Evolutionary conservation across 2,797 vertebrate species (phyloP), one percentile per base, ranked within the genome.

Genomic region (Sylvilagus floridanus): DNA sequence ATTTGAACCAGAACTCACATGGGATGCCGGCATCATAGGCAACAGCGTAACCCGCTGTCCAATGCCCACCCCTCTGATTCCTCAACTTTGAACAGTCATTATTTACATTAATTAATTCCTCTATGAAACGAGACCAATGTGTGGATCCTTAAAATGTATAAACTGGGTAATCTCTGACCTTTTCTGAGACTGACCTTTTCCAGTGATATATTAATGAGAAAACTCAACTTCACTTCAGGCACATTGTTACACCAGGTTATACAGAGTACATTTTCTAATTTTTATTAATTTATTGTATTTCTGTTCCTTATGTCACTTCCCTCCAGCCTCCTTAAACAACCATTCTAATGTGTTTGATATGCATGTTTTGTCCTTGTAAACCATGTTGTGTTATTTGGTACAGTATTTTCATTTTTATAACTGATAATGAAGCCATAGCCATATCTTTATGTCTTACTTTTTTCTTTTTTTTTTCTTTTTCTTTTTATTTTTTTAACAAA

Each of bases 91-190:
- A 30, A 84, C 12, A 82, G 63, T 93, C 42, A 91, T 19, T 93
- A 8, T 87, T 85, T 86, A 90, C 24, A 13, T 63, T 81, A 35
- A 22, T 57, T 63, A 75, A 30, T 19, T 93, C 65, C 26, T 84
- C 12, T 73, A 4, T 83, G 62, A 37, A 87, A 65, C 94, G 19
- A 91, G 60, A 79, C 60, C 69, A 26, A 35, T 84, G 3, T 89
- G 60, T 92, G n/a, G 3, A 83, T 63, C 52, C 75, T 97, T 71
- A 54, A 86, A 95, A 90, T 76, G 52, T 26, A 32, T 89, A 79
- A 91, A 72, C 19, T 76, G 28, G 66, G 47, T 94, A 81, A 85
- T 84, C 77, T 79, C 30, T 94, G 30, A 52, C 78, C 16, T 21
- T 7, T 82, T 54, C 11, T 69, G 82, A 0, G n/a, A 93, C 19